These are phyloP conservation scores for Homarus americanus DNA, from an alignment of 1,140 invertebrate genomes.

Conservation along the genomic window DNA sequence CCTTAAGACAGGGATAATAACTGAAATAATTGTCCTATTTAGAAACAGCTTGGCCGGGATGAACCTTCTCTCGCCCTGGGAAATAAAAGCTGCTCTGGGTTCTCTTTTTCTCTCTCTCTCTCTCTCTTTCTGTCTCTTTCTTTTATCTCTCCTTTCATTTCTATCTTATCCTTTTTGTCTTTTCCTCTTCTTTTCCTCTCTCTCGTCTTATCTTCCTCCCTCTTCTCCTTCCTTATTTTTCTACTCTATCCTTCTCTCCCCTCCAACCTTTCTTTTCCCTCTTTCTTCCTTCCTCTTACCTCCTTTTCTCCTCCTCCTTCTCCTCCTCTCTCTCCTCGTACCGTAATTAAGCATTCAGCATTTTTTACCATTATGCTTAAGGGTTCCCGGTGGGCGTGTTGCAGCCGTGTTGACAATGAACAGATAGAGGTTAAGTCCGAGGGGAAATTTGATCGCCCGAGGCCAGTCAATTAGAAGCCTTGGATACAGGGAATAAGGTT, in stretches of 20 bases:
- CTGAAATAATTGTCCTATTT: conserved; percentile 48
- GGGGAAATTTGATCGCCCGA: conserved; percentile 33
- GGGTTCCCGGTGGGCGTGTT: conserved; percentile 48
- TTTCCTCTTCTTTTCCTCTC: background rate
- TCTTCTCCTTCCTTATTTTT: background rate
- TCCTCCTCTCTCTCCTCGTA: background rate
- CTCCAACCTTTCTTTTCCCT: background rate
- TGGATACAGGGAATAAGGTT: background rate
- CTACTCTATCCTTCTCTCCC: background rate
- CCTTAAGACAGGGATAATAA: conserved; percentile 16
- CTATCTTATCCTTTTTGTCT: background rate
- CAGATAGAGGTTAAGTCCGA: conserved; percentile 61
- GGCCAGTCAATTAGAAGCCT: conserved; percentile 17
- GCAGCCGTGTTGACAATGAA: conserved; percentile 54
- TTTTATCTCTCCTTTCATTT: background rate
- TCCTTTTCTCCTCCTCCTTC: background rate
- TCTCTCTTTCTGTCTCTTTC: background rate
- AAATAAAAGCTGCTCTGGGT: conserved; percentile 27
- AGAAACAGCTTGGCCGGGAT: conserved; percentile 25
- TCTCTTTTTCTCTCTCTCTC: background rate
- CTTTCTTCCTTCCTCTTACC: background rate
- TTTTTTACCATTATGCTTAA: conserved; percentile 66
- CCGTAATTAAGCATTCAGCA: conserved; percentile 61
- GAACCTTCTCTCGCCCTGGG: conserved; percentile 16
- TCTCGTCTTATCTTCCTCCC: background rate